Evolutionary conservation across 2,797 vertebrate species (phyloP), one percentile per base, ranked within the genome.

Genomic region (Propithecus perrieri): DNA sequence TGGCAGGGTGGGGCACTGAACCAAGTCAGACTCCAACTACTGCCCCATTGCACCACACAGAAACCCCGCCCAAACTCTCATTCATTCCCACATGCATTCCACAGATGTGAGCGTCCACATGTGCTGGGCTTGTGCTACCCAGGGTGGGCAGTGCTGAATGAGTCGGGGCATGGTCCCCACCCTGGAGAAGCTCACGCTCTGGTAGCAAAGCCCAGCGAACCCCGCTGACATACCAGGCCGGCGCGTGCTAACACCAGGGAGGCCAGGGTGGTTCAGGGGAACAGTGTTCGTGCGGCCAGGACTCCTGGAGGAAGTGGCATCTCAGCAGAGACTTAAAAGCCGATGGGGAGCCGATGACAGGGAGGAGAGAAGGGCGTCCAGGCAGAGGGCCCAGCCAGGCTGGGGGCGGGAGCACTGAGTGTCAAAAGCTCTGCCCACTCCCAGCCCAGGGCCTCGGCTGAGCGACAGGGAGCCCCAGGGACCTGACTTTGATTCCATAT

Each of bases 401-500:
- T 4, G 33, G 18, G 33, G n/a, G 3, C 0, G 4, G 30, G 14
- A 33, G 14, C 48, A 48, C 38, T 3, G 33, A 80, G 85, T 18
- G 55, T 2, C 1, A 0, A 1, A n/a, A n/a, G 61, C 61, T 50
- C 1, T 7, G 69, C 69, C 22, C 38, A 26, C 63, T 28, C 22
- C 61, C 28, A 6, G 67, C 55, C 74, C 33, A 24, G 50, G 13
- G 28, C 80, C 71, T 61, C 26, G 9, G 7, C 55, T 0, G 5
- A 74, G 86, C 0, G 0, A 24, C 59, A 3, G 8, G 8, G 6
- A 15, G 26, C 53, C 38, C 15, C 71, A 4, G 24, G 24, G 81
- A 35, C 35, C 89, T 76, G 35, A n/a, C 50, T 75, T 67, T 67
- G 79, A 96, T 94, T 93, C 91, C 86, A 76, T 41, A 41, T 67